A percentile compares a stretch with the other conserved stretches of the same genome.
Conservation (phyloP, 2,113 vertebrate genomes). For the Megaleporinus macrocephalus region DNA sequence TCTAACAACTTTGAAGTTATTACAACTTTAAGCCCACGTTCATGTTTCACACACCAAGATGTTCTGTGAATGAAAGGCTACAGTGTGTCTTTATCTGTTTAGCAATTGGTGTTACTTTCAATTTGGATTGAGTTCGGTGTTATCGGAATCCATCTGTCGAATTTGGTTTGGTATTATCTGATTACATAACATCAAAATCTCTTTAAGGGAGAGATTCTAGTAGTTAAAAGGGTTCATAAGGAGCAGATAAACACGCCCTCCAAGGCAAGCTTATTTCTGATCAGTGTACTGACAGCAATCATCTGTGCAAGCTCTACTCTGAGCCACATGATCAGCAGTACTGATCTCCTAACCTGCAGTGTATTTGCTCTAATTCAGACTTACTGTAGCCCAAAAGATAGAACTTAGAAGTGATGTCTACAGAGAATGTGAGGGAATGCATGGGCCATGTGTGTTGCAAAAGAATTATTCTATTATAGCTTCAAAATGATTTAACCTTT, state of each 20-base stretch:
- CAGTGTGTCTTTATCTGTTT: too few relatives aligned
- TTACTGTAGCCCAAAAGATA: neutral
- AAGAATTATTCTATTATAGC: too few relatives aligned
- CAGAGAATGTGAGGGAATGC: too few relatives aligned
- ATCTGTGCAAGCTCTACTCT: neutral
- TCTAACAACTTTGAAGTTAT: too few relatives aligned
- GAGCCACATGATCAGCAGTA: neutral
- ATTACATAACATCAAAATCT: neutral
- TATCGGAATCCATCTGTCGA: neutral
- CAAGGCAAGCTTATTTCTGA: neutral
- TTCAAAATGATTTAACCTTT: too few relatives aligned
- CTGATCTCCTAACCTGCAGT: neutral
- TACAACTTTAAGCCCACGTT: too few relatives aligned
- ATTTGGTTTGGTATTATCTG: conserved; percentile 2
- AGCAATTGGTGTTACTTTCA: neutral
- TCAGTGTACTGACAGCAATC: neutral
- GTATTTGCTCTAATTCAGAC: neutral
- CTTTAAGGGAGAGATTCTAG: neutral
- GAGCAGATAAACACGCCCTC: neutral
- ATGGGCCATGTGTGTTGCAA: too few relatives aligned
- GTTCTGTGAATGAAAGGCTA: too few relatives aligned
- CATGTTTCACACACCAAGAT: too few relatives aligned
- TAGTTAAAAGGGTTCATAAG: neutral
- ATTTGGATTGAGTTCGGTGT: neutral
- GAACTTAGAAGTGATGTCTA: too few relatives aligned